Percentiles rank a stretch among this genome's conserved stretches.
These are phyloP conservation scores for Microcebus jonahi DNA, from an alignment of 2,113 vertebrate species.

Conservation along the genomic window DNA sequence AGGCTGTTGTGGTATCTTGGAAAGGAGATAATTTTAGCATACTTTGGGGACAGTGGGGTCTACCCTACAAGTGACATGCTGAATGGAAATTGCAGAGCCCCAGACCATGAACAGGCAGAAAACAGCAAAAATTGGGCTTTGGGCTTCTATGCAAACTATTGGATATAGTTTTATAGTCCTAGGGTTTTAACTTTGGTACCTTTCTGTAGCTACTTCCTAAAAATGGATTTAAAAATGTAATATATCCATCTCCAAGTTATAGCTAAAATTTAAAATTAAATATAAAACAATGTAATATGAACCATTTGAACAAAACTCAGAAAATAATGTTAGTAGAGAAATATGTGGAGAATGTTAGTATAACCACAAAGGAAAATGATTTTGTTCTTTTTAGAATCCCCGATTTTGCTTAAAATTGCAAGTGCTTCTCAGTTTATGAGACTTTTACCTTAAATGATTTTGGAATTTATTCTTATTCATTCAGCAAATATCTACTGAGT, in stretches of 20 bases:
- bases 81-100: neutral
- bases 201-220: conserved; percentile 40
- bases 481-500: neutral
- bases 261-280: too few species aligned
- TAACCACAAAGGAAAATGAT: neutral
- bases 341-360: conserved; percentile 13
- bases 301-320: conserved; percentile 1
- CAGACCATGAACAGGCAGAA: neutral
- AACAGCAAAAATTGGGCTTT: conserved; percentile 21
- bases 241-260: neutral
- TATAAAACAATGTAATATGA: neutral
- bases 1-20: neutral
- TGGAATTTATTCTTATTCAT: conserved; percentile 8
- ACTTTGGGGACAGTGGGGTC: neutral
- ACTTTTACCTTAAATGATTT: conserved; percentile 23
- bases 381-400: neutral
- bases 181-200: neutral
- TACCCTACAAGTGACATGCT: neutral
- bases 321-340: conserved; percentile 30
- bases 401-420: conserved; percentile 21
- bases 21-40: conserved; percentile 21
- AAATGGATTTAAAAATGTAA: conserved; percentile 47
- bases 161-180: neutral
- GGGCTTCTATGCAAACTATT: neutral
- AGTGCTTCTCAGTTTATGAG: conserved; percentile 11